These are phyloP conservation scores for Pararge aegeria DNA, from an alignment of 1,140 invertebrate genomes.

Conservation along the genomic window DNA sequence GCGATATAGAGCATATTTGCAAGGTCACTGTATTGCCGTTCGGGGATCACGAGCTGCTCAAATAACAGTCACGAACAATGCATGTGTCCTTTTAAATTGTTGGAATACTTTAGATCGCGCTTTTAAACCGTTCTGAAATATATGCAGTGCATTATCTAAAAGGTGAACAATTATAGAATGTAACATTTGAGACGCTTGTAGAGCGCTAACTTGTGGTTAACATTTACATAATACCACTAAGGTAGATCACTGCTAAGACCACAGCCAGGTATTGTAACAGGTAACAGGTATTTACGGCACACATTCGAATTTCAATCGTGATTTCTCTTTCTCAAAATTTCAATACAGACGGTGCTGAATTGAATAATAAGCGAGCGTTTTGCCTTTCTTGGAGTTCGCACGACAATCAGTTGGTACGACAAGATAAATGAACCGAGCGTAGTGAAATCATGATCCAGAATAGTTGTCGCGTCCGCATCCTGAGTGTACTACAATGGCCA, in stretches of 20 bases:
- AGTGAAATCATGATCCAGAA: slow-evolving; percentile 70
- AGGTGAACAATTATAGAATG: background rate
- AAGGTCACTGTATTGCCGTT: slow-evolving; percentile 21
- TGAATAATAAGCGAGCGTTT: slow-evolving; percentile 59
- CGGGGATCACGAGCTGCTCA: slow-evolving; percentile 25
- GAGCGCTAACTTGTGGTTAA: background rate
- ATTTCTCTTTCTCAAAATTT: slow-evolving; percentile 49
- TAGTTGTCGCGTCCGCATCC: slow-evolving; percentile 47
- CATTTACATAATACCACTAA: slow-evolving; percentile 5
- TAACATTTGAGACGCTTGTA: background rate
- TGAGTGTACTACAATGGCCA: slow-evolving; percentile 59
- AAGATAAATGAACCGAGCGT: slow-evolving; percentile 55
- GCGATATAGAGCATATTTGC: slow-evolving; percentile 25
- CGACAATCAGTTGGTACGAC: slow-evolving; percentile 56
- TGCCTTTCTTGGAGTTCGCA: slow-evolving; percentile 30
- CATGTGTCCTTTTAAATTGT: slow-evolving; percentile 8
- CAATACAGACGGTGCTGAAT: slow-evolving; percentile 46
- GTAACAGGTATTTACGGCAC: slow-evolving; percentile 11
- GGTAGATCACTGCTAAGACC: slow-evolving; percentile 14
- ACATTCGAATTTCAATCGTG: slow-evolving; percentile 17
- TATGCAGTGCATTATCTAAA: background rate
- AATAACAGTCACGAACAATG: slow-evolving; percentile 19
- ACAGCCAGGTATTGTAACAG: slow-evolving; percentile 3
- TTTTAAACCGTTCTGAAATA: background rate
- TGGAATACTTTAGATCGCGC: background rate